phyloP scores from a whole-genome alignment of 1,140 invertebrate species.

The Ganaspis sp. region DNA sequence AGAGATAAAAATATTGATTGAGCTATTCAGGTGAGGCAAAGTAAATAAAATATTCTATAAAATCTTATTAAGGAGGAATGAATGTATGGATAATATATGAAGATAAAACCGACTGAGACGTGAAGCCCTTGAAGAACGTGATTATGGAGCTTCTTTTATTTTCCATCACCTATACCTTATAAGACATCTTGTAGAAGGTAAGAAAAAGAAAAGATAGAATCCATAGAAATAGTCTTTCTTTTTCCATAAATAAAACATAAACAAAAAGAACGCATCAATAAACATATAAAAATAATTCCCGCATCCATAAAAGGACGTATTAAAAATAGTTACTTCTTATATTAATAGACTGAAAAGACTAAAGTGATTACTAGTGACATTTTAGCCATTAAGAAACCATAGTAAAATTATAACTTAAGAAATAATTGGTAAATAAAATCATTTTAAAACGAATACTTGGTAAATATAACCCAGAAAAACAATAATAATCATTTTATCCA shows the following conservation, averaged over 20 bases:
- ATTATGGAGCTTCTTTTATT: slow-evolving; percentile 30
- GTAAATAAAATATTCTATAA: background rate
- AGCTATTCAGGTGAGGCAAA: slow-evolving; percentile 5
- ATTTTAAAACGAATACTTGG: no score
- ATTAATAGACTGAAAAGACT: no score
- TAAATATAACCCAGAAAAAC: no score
- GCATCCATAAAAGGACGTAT: no score
- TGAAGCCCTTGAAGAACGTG: slow-evolving; percentile 8
- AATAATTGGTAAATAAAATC: no score
- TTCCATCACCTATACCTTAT: background rate
- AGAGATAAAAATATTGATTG: slow-evolving; percentile 7
- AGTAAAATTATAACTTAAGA: no score
- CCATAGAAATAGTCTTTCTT: background rate
- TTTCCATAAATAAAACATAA: background rate
- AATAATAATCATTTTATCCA: no score
- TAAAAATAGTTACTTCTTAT: no score
- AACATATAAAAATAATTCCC: no score
- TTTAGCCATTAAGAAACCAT: no score
- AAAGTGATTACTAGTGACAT: no score
- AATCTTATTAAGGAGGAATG: background rate
- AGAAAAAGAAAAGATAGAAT: slow-evolving; percentile 3
- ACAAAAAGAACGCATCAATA: background rate
- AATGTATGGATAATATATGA: slow-evolving; percentile 7
- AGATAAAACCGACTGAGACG: slow-evolving; percentile 16
- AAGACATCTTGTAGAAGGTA: background rate